Base-by-base conservation (phyloP, 2,888 invertebrate genomes). In the Leptarthrus brevirostris region DNA sequence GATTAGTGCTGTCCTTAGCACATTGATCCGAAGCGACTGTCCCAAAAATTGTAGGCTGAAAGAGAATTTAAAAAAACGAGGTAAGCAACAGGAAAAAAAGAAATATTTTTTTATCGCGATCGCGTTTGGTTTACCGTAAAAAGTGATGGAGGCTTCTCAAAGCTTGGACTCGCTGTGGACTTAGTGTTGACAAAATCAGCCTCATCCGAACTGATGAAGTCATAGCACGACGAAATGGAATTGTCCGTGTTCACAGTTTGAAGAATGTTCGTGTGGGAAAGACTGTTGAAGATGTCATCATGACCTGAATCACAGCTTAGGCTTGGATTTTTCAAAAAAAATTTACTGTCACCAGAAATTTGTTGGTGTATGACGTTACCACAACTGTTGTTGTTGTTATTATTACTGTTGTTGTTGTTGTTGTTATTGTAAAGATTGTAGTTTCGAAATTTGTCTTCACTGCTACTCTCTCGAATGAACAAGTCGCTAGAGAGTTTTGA, bases 201-300 rank as follows among this genome's bases (percentile, higher is more conserved):
- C 53, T 78, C 78, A 44, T 77, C 77, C 0, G 77, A 49, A 34
- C 76, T 76, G 14, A 75, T 76, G n/a, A 77, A 74, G 64, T 77
- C 77, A 54, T 77, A 78, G 34, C 76, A 77, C 2, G 78, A 78
- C 5, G 78, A 78, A 24, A 77, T 77, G 1, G 77, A 77, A 18
- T 78, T 69, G 14, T 75, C 76, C 12, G 77, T 77, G 18, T 76
- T 77, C 18, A 56, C 26, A 8, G 54, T 44, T 6, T 56, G 72
- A 3, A 72, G 20, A 16, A 56, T 86, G 5, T 84, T 84, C 6
- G 89, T 89, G 80, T 82, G 81, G 6, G 82, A 82, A 8, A 78
- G 78, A 66, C 81, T 83, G 73, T 81, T 81, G 10, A 79, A 81
- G 18, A 81, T 77, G 1, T 80, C 82, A 72, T 83, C 83, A 75